A percentile compares a stretch with the other conserved stretches of the same genome.
These are phyloP conservation scores for Bursaphelenchus mucronatus DNA, from an alignment of 1,140 invertebrate genomes.

Conservation along the genomic window DNA sequence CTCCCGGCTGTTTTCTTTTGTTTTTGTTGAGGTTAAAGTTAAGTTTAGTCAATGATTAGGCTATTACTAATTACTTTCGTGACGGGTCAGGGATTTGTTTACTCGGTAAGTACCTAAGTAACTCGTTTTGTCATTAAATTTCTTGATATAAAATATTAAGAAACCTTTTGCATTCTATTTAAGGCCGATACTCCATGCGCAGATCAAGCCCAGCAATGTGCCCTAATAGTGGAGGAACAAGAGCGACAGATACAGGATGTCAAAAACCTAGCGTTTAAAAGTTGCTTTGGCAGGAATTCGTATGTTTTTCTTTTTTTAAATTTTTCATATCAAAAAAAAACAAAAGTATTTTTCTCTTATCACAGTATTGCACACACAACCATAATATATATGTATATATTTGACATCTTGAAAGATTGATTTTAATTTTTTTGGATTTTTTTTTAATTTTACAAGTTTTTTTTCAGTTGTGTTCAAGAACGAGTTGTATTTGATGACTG, in stretches of 20 bases:
- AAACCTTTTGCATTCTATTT: too few relatives aligned
- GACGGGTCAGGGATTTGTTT: too few relatives aligned
- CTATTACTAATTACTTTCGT: too few relatives aligned
- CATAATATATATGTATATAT: neutral
- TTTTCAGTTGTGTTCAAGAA: constrained; percentile 49
- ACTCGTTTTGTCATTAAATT: too few relatives aligned
- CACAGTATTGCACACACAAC: neutral
- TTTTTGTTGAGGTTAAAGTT: too few relatives aligned
- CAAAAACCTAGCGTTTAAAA: constrained; percentile 40
- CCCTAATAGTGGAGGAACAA: constrained; percentile 46
- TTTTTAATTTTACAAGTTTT: neutral
- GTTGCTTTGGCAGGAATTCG: constrained; percentile 40
- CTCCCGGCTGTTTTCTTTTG: too few relatives aligned
- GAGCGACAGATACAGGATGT: constrained; percentile 48
- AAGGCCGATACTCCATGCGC: constrained; percentile 39
- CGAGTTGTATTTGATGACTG: constrained; percentile 47
- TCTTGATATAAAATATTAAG: too few relatives aligned
- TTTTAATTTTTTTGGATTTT: constrained; percentile 3
- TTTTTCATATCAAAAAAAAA: neutral
- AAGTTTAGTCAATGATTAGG: too few relatives aligned
- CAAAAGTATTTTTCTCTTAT: too few relatives aligned
- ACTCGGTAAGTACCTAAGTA: too few relatives aligned
- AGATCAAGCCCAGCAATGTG: constrained; percentile 44
- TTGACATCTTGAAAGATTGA: neutral
- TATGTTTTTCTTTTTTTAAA: constrained; percentile 12